Base-by-base conservation (phyloP, 2,113 vertebrate genomes). In the Anarhynchus alexandrinus region DNA sequence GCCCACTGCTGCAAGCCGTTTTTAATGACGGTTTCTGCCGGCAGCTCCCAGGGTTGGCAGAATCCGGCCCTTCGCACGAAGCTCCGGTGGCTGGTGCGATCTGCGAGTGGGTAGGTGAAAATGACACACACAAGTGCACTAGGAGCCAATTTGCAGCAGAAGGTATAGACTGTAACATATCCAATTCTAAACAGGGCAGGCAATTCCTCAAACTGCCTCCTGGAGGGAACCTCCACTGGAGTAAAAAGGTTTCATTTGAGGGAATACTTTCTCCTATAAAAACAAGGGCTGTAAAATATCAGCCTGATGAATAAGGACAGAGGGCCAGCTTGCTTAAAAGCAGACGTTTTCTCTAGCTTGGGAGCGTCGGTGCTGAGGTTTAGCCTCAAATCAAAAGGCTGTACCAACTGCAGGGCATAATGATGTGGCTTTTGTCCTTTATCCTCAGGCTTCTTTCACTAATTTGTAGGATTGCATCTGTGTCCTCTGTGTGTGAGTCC, bases 121-220 rank as follows among this genome's bases (percentile, higher is more conserved):
- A 88, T 95, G 94, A 92, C 92, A 80, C 96, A 49, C 82, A 15
- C 76, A 47, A 29, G 93, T 86, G 93, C 96, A 66, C 91, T 2
- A 36, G 79, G 82, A 95, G 95, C 95, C 96, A 90, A 92, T 96
- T 93, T 96, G 88, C 96, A 95, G 96, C 96, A 94, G 94, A 92
- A 96, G 96, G 96, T 45, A 52, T 90, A 85, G 95, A 42, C 94
- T 79, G 87, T 90, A 90, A 94, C 92, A 0, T 13, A 26, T 85
- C 94, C 96, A 94, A 58, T 88, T 86, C 76, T 85, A 81, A 94
- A 79, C 92, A 92, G 96, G 94, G 93, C 96, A 91, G 96, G 91
- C 93, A 79, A 88, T 88, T 90, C 96, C 96, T 93, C 88, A 72
- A 2, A 38, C 25, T 88, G 92, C 94, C 87, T 96, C 96, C 92